Percentiles rank a stretch among this genome's conserved stretches.
These are phyloP conservation scores for Listrodromus nycthemerus DNA, from an alignment of 2,888 invertebrate genomes.

Conservation along the genomic window DNA sequence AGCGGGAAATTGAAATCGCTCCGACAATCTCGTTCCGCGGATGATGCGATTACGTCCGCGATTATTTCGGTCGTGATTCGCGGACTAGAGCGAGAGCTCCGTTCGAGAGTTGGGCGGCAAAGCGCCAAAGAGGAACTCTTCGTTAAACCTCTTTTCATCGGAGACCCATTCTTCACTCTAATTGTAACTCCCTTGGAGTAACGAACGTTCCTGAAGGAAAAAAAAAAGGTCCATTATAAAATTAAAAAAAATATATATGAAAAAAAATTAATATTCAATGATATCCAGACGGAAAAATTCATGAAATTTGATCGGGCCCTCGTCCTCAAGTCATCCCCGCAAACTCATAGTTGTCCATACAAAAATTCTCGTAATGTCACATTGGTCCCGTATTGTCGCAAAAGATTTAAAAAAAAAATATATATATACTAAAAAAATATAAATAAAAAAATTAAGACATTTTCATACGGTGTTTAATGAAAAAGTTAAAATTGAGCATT, in stretches of 20 bases:
- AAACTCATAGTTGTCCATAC: constrained; percentile 48
- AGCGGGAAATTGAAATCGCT: constrained; percentile 12
- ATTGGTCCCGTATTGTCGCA: constrained; percentile 36
- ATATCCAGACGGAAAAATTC: constrained; percentile 17
- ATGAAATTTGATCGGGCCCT: constrained; percentile 49
- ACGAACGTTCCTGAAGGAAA: neutral
- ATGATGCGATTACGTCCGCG: neutral
- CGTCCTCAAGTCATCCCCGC: constrained; percentile 23
- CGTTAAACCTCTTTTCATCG: neutral
- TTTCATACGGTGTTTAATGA: constrained; percentile 4
- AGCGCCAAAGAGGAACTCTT: neutral
- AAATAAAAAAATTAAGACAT: constrained; percentile 10
- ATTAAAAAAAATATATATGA: neutral
- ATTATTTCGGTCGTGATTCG: constrained; percentile 20
- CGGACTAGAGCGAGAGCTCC: neutral
- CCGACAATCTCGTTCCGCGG: constrained; percentile 2
- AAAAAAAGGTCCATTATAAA: neutral
- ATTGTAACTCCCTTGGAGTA: constrained; percentile 3
- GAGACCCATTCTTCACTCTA: neutral
- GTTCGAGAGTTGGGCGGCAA: neutral
- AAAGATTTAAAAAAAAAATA: constrained; percentile 29
- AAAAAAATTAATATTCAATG: neutral
- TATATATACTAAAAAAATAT: constrained; percentile 12
- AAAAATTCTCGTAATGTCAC: constrained; percentile 42
- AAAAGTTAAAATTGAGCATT: constrained; percentile 48